These are phyloP conservation scores for Acridotheres tristis DNA, from an alignment of 2,797 vertebrate species.

Conservation along the genomic window DNA sequence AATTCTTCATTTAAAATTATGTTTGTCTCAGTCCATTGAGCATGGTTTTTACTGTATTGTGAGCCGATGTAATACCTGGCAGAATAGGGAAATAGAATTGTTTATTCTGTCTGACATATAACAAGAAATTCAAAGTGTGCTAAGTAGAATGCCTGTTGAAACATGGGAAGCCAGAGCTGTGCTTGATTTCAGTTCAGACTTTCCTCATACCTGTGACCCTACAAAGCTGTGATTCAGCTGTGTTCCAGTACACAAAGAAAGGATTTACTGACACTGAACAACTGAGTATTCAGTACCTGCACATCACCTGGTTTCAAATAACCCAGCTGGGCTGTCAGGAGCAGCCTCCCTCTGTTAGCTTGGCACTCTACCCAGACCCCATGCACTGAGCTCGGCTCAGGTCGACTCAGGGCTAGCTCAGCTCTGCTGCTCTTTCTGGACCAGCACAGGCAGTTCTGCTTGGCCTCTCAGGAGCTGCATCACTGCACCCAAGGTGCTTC, in stretches of 20 bases:
- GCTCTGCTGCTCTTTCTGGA: background rate
- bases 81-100: background rate
- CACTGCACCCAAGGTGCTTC: fast-evolving
- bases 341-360: background rate
- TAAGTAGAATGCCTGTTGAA: background rate
- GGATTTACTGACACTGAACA: background rate
- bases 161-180: background rate
- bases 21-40: background rate
- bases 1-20: background rate
- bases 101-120: background rate
- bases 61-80: background rate
- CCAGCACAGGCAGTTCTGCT: background rate
- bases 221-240: background rate
- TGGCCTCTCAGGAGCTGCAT: background rate
- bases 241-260: background rate
- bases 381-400: background rate
- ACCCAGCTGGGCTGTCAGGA: background rate
- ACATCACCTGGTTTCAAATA: background rate
- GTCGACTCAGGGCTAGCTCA: background rate
- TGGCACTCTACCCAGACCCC: fast-evolving
- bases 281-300: background rate
- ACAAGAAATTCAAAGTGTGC: background rate
- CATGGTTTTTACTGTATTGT: background rate
- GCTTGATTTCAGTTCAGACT: background rate
- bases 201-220: background rate